Evolutionary conservation across 2,888 invertebrate genomes (phyloP).

Genomic region (Cheilosia urbana): DNA sequence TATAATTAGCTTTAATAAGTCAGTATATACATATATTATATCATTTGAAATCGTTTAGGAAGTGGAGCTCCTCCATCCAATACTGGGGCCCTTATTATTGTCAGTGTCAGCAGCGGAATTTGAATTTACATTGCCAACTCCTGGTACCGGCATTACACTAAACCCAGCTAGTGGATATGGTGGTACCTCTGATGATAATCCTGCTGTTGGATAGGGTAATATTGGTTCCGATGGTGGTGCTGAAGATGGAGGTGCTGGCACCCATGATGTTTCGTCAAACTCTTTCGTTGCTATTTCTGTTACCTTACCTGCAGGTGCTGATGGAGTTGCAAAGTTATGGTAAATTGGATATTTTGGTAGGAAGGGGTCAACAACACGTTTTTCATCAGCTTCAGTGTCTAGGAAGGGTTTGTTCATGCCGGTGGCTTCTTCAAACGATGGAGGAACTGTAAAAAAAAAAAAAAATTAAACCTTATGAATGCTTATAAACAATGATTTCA

Average conservation of each 20-base stretch:
- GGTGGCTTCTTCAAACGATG: constrained; percentile 78
- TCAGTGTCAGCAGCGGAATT: neutral
- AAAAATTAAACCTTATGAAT: neutral
- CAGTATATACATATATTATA: neutral
- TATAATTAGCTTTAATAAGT: neutral
- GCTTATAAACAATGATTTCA: neutral
- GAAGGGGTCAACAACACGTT: constrained; percentile 77
- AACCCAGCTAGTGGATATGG: constrained; percentile 37
- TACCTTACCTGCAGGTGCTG: constrained; percentile 17
- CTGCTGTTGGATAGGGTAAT: constrained; percentile 14
- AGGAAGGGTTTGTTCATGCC: constrained; percentile 76
- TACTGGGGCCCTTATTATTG: neutral
- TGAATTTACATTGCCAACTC: neutral
- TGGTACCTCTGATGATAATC: neutral
- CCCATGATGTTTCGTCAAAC: neutral
- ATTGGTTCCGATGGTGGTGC: neutral
- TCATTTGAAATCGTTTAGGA: neutral
- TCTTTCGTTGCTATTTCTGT: neutral
- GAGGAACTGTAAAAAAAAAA: constrained; percentile 76
- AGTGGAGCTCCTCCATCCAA: constrained; percentile 32
- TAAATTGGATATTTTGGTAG: constrained; percentile 80
- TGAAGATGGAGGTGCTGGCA: constrained; percentile 3
- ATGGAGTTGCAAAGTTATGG: constrained; percentile 77
- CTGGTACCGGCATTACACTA: constrained; percentile 18
- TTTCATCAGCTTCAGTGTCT: constrained; percentile 78